Base-by-base conservation (phyloP, 2,797 vertebrate species). In the Anniella stebbinsi region DNA sequence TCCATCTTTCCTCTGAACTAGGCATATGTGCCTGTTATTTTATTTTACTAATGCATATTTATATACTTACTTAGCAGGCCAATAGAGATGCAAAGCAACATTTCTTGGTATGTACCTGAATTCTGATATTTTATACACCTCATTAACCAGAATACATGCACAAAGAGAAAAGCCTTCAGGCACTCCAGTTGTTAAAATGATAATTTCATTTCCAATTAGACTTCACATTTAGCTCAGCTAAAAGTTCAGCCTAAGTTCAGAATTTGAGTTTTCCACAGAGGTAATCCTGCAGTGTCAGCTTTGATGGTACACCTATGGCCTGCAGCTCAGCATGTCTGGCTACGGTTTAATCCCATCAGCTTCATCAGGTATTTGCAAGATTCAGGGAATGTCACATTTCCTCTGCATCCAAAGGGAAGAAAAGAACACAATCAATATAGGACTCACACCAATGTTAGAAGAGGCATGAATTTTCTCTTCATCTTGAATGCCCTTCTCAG, bases 121-220 rank as follows among this genome's bases (percentile, higher is more conserved):
- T 84, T 89, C 72, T 67, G 84, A 84, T 84, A 67, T 30, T 84
- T 89, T 84, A 84, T 89, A 77, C 25, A 84, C 72, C 81, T 84
- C 81, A 89, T 89, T 89, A 89, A 30, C 41, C 48, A 77, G 72
- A 73, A 38, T 69, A 51, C 72, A 89, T 84, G 80, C 81, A 84
- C 72, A 84, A 84, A 89, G 60, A 21, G 38, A 89, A 89, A 77
- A 88, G 45, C 72, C 88, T 67, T 75, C 80, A 77, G 88, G 81
- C 88, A 67, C 41, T 67, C 33, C 81, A 89, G 88, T 89, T 89
- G 81, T 89, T 89, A 84, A 89, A 89, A 89, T 84, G 88, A 89
- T 84, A 67, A 89, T 89, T 89, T 89, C 88, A 89, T 84, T 89
- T 89, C 88, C 88, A 89, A 89, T 89, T 89, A 89, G 41, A 76